Evolutionary conservation across 2,113 vertebrate species (phyloP), one percentile per base, ranked within the genome.

Genomic region (Ranitomeya variabilis): DNA sequence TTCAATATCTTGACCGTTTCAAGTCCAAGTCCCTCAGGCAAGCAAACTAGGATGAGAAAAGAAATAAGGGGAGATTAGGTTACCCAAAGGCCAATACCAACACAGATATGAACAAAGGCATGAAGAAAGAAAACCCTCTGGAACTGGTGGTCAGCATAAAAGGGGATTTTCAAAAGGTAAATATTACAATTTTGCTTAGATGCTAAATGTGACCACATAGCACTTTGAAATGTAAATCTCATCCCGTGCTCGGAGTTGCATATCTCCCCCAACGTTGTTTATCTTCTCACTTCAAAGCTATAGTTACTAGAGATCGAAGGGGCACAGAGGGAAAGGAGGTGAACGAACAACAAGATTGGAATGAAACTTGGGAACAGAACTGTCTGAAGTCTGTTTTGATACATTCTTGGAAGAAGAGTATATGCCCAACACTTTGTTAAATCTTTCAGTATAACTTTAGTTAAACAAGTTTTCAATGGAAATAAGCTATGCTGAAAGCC

Each of bases 31-130:
- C 86, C 86, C 89, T 92, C 86, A 90, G 92, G 93, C 91, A 92
- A 67, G 1, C 55, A 91, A 91, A 90, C 95, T 96, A 93, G 90
- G 90, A 94, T 95, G 94, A 93, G 90, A 93, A 93, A 95, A 91
- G 45, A 45, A 45, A 45, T 55, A 76, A n/a, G 51, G 90, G 94
- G 16, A 92, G 90, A 92, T 93, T 92, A 93, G 90, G 91, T 93
- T 92, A 93, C 91, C 91, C 91, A 90, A 93, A 92, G 91, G 93
- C 89, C 89, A 86, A 85, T 80, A 90, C 83, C 90, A 93, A 91
- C 83, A 91, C 90, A 91, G 92, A 93, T 91, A 90, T 91, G 90
- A 93, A 90, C 90, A 91, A 71, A 59, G 89, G 90, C 90, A 90
- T 85, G 79, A 89, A 92, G 92, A 18, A 74, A 91, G 84, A 86